Evolutionary conservation across 2,797 vertebrate genomes (phyloP), one percentile per base, ranked within the genome.

Genomic region (Rhinella marina): DNA sequence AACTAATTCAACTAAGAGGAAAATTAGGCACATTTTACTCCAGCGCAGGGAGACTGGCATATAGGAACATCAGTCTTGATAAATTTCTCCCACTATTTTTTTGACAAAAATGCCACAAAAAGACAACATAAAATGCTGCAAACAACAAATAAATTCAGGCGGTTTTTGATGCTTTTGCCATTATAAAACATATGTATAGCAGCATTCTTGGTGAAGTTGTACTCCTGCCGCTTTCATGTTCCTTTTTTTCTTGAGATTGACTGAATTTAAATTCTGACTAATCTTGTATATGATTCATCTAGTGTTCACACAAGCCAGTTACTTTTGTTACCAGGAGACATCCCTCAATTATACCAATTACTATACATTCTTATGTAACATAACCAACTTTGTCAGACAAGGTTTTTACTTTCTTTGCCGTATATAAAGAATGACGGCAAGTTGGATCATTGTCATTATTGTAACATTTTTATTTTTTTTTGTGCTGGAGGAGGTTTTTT

Each of bases 231-330:
- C 14, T 50, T 41, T 68, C 16, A 68, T 1, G 19, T 68, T 68
- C 64, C 23, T 54, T 29, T 41, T 41, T 0, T 14, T 21, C 19
- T 66, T 16, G 52, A 85, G 56, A 85, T 75, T 61, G 25, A 59
- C 59, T 59, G 29, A 32, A 29, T 77, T 16, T 27, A 12, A 68
- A 29, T 72, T 88, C 59, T 89, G 88, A 86, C 84, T 89, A 86
- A 89, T 77, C 12, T 59, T 66, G 62, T 27, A 78, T 16, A 83
- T 86, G 84, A 86, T 89, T 89, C 88, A 89, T 83, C 61, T 52
- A 25, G 14, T 62, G 29, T 17, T 76, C 88, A 82, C 48, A 23
- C 57, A 86, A 79, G 25, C 72, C 77, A 14, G 75, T 59, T 61
- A 77, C 88, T 70, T 79, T 86, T 89, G 84, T 86, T 86, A 83